phyloP scores from a whole-genome alignment of 2,113 vertebrate species.

The Centropus unirufus region DNA sequence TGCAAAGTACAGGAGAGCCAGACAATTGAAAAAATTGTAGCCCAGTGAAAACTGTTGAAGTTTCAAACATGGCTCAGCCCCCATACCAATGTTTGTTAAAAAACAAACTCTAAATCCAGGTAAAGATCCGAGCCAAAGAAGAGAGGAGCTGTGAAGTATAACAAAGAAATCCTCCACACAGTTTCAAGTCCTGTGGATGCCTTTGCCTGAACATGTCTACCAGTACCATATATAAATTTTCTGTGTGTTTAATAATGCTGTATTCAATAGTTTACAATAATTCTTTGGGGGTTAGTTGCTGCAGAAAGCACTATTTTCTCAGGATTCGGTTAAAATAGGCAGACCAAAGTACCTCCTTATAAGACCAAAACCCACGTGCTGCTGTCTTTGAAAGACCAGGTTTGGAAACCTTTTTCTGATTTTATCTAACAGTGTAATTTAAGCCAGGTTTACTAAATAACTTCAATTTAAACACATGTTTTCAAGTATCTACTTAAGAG shows the following conservation, averaged over 20 bases:
- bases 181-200: background rate
- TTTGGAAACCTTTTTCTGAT: background rate
- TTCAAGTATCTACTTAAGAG: background rate
- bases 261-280: background rate
- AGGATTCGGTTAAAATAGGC: background rate
- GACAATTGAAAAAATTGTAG: background rate
- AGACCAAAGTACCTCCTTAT: background rate
- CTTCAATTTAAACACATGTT: constrained; percentile 11
- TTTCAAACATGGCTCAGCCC: background rate
- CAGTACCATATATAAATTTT: background rate
- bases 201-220: background rate
- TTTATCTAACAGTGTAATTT: background rate
- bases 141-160: background rate
- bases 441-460: constrained; percentile 36
- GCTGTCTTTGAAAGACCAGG: background rate
- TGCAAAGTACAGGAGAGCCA: background rate
- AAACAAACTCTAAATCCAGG: background rate
- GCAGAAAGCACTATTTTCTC: background rate
- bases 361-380: background rate
- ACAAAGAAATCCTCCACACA: background rate
- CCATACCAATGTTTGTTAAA: background rate
- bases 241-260: background rate
- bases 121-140: background rate
- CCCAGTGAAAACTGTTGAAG: background rate
- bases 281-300: background rate